Percentiles rank a stretch among this genome's conserved stretches.
These are phyloP conservation scores for Melipona quadrifasciata DNA, from an alignment of 1,140 invertebrate species.

Conservation along the genomic window DNA sequence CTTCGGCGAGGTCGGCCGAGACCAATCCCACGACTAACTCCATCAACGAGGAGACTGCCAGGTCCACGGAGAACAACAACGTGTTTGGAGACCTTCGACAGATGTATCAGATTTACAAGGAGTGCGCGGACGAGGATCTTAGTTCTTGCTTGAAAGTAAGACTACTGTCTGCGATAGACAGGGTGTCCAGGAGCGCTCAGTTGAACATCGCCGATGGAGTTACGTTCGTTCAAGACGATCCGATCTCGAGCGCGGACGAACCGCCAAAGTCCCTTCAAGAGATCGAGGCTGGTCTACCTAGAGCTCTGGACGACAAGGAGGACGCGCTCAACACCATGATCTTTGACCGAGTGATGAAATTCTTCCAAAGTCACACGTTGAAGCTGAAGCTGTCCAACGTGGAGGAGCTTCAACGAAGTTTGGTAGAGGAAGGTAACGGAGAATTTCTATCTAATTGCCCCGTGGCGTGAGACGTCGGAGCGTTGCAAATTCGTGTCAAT, in stretches of 20 bases:
- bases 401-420: constrained; percentile 84
- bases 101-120: constrained; percentile 87
- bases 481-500: neutral
- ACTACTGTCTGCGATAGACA: constrained; percentile 87
- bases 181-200: constrained; percentile 85
- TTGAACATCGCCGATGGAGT: constrained; percentile 87
- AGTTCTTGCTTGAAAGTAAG: constrained; percentile 90
- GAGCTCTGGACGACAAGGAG: constrained; percentile 87
- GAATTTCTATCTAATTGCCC: neutral
- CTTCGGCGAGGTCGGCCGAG: constrained; percentile 79
- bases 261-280: constrained; percentile 82
- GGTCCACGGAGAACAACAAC: constrained; percentile 71
- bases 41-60: constrained; percentile 77
- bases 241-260: constrained; percentile 75
- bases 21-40: constrained; percentile 78
- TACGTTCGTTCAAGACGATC: constrained; percentile 85
- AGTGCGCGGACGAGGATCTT: constrained; percentile 87
- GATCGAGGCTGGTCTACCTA: constrained; percentile 86
- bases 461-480: too few species aligned
- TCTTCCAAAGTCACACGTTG: constrained; percentile 89
- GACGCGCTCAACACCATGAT: constrained; percentile 88
- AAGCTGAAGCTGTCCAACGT: constrained; percentile 88
- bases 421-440: constrained; percentile 81
- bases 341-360: constrained; percentile 87
- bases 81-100: constrained; percentile 82